Percentiles rank a stretch among this genome's conserved stretches.
These are phyloP conservation scores for Drosophila bocki DNA, from an alignment of 1,140 invertebrate genomes.

Conservation along the genomic window DNA sequence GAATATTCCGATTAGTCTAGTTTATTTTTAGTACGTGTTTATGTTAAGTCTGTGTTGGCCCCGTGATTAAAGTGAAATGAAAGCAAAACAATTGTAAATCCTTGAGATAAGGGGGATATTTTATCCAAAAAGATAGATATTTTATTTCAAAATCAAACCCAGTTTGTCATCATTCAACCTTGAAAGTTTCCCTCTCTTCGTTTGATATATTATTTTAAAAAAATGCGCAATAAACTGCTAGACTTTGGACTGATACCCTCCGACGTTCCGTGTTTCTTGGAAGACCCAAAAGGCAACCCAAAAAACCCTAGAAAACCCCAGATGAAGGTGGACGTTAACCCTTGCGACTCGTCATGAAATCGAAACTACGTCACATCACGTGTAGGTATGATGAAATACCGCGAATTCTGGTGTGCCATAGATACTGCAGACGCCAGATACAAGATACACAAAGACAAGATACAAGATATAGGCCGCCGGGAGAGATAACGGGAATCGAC, in stretches of 20 bases:
- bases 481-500: conserved; percentile 33
- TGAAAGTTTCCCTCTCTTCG: too few species aligned
- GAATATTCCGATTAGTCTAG: neutral
- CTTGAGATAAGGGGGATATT: neutral
- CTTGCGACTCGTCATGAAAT: conserved; percentile 43
- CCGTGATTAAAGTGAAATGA: conserved; percentile 25
- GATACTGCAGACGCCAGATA: conserved; percentile 37
- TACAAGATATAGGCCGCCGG: conserved; percentile 8
- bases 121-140: too few species aligned
- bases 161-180: neutral
- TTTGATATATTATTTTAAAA: neutral
- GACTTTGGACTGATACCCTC: neutral
- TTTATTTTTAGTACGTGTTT: conserved; percentile 32
- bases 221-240: neutral
- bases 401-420: conserved; percentile 7
- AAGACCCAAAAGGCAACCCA: neutral
- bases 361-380: conserved; percentile 44
- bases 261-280: neutral
- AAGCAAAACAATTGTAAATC: neutral
- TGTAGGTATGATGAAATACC: conserved; percentile 45
- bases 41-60: conserved; percentile 17
- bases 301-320: conserved; percentile 12
- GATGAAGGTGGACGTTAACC: conserved; percentile 15
- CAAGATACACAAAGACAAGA: conserved; percentile 26
- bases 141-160: neutral